Evolutionary conservation across 2,797 vertebrate genomes (phyloP).

Genomic region (Melanotaenia nigrans): DNA sequence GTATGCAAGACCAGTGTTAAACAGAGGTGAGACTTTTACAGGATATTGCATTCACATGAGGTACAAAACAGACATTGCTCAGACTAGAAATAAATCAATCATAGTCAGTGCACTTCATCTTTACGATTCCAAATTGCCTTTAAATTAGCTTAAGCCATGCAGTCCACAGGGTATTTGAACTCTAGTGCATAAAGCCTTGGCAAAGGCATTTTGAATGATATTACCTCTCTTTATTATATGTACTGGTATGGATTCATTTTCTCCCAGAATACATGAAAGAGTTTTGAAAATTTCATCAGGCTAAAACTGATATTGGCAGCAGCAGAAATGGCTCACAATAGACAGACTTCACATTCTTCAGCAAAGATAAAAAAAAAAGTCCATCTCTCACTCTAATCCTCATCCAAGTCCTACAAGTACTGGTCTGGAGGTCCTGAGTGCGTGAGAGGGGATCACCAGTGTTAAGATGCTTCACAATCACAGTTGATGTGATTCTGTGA

Average conservation of each 20-base stretch:
- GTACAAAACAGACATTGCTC: slow-evolving; percentile 70
- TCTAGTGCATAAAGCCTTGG: slow-evolving; percentile 69
- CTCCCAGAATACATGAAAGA: slow-evolving; percentile 46
- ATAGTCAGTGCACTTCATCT: slow-evolving; percentile 71
- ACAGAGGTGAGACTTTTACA: slow-evolving; percentile 60
- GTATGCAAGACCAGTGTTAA: slow-evolving; percentile 59
- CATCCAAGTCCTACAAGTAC: slow-evolving; percentile 7
- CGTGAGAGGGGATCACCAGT: slow-evolving; percentile 8
- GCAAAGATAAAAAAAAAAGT: slow-evolving; percentile 35
- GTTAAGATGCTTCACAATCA: background rate
- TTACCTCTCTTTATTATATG: slow-evolving; percentile 45
- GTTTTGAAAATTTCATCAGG: slow-evolving; percentile 59
- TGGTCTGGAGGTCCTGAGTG: slow-evolving; percentile 8
- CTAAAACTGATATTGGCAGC: slow-evolving; percentile 62
- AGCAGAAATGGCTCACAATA: slow-evolving; percentile 62
- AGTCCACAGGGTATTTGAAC: slow-evolving; percentile 52
- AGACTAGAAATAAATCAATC: slow-evolving; percentile 63
- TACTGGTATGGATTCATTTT: slow-evolving; percentile 27
- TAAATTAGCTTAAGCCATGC: slow-evolving; percentile 59
- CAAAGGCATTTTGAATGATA: slow-evolving; percentile 55
- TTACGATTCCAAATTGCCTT: slow-evolving; percentile 61
- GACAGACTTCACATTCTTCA: slow-evolving; percentile 70
- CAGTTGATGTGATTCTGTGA: slow-evolving; percentile 5
- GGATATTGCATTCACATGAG: slow-evolving; percentile 65
- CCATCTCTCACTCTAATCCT: slow-evolving; percentile 33